phyloP scores from a whole-genome alignment of 2,113 vertebrate genomes.

The Pygoscelis antarcticus region DNA sequence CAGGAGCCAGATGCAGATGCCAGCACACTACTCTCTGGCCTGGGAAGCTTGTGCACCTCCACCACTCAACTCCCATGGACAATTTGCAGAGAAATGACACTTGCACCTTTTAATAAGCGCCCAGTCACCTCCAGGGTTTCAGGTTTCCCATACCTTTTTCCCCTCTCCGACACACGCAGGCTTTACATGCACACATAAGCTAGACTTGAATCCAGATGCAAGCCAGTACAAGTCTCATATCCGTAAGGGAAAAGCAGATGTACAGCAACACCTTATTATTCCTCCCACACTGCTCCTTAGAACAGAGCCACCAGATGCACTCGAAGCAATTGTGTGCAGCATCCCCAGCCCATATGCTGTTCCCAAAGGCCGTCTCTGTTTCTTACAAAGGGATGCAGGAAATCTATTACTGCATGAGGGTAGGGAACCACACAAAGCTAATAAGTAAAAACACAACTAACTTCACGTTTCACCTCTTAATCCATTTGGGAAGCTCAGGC shows the following conservation, averaged over 20 bases:
- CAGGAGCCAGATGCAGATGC: background rate
- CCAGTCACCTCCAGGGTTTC: background rate
- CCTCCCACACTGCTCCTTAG: background rate
- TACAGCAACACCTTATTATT: background rate
- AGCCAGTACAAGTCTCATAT: background rate
- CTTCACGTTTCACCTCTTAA: background rate
- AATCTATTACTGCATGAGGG: background rate
- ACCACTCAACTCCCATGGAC: background rate
- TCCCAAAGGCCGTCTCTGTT: background rate
- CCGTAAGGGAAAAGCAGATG: background rate
- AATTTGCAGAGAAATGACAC: background rate
- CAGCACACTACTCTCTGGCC: too few relatives aligned
- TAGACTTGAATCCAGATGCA: background rate
- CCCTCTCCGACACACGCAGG: background rate
- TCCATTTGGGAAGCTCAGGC: conserved; percentile 12
- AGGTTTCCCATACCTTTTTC: background rate
- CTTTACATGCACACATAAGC: background rate
- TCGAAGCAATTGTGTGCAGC: background rate
- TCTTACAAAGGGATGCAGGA: background rate
- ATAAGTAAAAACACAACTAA: background rate
- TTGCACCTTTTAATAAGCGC: background rate
- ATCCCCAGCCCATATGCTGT: background rate
- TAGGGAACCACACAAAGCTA: background rate
- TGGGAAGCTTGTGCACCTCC: background rate
- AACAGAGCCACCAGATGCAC: background rate